phyloP scores from a whole-genome alignment of 2,113 vertebrate species.

The Megaleporinus macrocephalus region DNA sequence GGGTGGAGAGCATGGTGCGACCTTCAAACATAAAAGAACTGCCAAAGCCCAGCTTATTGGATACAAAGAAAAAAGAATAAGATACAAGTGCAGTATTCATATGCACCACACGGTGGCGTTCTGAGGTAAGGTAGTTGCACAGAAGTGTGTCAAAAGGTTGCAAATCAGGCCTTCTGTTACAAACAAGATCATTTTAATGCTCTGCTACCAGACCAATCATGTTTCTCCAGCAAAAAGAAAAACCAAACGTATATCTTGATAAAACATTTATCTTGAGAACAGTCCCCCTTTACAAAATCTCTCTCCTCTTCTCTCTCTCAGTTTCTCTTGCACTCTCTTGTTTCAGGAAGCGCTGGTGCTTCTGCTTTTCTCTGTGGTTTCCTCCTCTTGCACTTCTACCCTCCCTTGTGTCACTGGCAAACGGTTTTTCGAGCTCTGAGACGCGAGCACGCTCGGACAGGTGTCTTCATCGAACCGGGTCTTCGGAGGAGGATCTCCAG shows the following conservation, averaged over 20 bases:
- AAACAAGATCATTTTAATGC: background rate
- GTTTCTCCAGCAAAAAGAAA: too few species aligned
- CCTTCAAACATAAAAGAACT: too few species aligned
- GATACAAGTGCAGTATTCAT: background rate
- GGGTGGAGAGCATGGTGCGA: too few species aligned
- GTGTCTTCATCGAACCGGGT: background rate
- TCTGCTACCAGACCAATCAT: background rate
- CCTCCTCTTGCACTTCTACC: conserved; percentile 32
- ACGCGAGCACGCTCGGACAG: background rate
- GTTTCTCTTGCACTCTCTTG: conserved; percentile 30
- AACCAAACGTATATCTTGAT: too few species aligned
- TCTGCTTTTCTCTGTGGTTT: conserved; percentile 61
- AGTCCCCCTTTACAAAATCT: conserved; percentile 17
- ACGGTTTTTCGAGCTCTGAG: background rate
- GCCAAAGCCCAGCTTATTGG: too few species aligned
- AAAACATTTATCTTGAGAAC: background rate
- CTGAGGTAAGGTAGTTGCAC: background rate
- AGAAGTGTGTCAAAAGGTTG: background rate
- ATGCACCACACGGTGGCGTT: conserved; percentile 53
- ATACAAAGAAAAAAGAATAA: too few species aligned
- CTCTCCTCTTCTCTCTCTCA: background rate
- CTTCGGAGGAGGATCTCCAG: background rate
- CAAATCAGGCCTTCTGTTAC: background rate
- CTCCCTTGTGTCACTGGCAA: background rate
- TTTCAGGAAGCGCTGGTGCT: conserved; percentile 55